Conservation (phyloP, 2,888 invertebrate species). For the Melipona bicolor region DNA sequence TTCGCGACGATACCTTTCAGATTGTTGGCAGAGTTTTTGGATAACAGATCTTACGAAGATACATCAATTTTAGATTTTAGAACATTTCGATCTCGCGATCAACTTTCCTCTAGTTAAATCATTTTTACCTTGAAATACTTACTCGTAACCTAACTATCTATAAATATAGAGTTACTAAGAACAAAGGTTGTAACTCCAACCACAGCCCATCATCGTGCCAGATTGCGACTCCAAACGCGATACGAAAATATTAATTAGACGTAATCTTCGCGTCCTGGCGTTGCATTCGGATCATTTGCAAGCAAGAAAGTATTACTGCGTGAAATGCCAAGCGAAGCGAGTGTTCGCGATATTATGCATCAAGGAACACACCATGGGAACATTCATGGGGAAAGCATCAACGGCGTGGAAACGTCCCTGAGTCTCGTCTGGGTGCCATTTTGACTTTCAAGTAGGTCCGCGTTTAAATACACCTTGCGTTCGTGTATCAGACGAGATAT, state of each 20-base stretch:
- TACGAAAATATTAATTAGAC: slow-evolving; percentile 29
- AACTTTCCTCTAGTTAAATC: too few species aligned
- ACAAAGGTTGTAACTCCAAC: too few species aligned
- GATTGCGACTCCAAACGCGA: background rate
- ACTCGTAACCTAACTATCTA: too few species aligned
- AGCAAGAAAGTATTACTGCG: slow-evolving; percentile 6
- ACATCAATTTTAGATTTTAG: too few species aligned
- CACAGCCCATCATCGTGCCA: background rate
- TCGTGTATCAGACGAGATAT: background rate
- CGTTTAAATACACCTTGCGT: slow-evolving; percentile 35
- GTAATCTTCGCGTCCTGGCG: slow-evolving; percentile 1
- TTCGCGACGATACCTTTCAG: too few species aligned
- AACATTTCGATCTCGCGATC: too few species aligned
- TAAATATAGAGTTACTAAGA: too few species aligned
- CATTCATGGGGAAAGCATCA: slow-evolving; percentile 26
- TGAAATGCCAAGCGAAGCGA: background rate
- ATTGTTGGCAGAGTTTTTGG: too few species aligned
- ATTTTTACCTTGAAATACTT: too few species aligned
- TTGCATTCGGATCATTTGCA: slow-evolving; percentile 6
- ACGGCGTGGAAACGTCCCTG: slow-evolving; percentile 62
- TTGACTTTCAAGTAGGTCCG: slow-evolving; percentile 37
- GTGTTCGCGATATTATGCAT: slow-evolving; percentile 29
- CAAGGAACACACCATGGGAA: slow-evolving; percentile 49
- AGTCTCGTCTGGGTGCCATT: slow-evolving; percentile 2
- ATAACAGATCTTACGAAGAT: too few species aligned